Base-by-base conservation (phyloP, 2,888 invertebrate genomes). In the Drosophila dives region DNA sequence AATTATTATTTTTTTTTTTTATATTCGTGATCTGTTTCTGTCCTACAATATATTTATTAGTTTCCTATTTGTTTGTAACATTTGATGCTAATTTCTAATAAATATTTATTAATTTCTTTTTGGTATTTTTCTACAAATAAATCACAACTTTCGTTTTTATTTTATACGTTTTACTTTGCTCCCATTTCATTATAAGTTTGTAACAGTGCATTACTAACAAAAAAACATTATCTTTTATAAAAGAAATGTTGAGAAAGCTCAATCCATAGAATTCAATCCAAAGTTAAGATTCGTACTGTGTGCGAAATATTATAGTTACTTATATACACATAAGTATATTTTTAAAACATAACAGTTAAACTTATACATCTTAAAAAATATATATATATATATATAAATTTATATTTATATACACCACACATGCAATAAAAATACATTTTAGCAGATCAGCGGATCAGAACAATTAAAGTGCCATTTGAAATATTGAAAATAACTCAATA, bases 271-370 rank as follows among this genome's bases (percentile, higher is more conserved):
- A 79, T 65, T 26, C 50, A 64, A 75, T 63, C 68, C 72, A 80
- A 78, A 76, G 76, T 64, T 64, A 56, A 55, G 64, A 75, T 50
- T 67, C 75, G 75, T 75, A 66, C 60, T 40, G 34, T 63, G 78
- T 83, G 62, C 69, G 70, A 73, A 70, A 71, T 77, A 83, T 80
- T 80, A 77, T 71, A 86, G 77, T 79, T 83, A 79, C 62, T 83
- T 40, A 68, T 48, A 78, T 38, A 48, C 60, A 64, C 45, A 63
- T 62, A 77, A 67, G 56, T 62, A 64, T 72, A 68, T 51, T 36
- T 61, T 64, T 51, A 38, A 56, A 62, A 45, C 48, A 60, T 49
- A 58, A 64, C 51, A 61, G 75, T 77, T 76, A 74, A 63, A 48
- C 55, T 56, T 61, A 64, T 50, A 71, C 49, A 59, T 33, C 36